Conservation (phyloP, 2,113 vertebrate genomes). For the Nibea coibor region DNA sequence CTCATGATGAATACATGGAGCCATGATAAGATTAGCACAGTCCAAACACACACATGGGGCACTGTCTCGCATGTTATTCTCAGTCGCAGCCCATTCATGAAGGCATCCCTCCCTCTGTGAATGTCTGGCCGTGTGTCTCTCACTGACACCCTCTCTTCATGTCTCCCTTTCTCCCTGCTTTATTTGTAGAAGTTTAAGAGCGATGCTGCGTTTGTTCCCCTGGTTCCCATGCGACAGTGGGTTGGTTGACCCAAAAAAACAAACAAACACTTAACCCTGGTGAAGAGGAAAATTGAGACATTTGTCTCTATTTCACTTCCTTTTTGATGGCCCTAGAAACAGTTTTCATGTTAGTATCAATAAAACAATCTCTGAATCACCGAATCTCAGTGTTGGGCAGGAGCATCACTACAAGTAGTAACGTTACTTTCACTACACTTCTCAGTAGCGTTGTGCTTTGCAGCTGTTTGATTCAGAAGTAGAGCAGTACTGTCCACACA, state of each 20-base stretch:
- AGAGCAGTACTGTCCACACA: too few relatives aligned
- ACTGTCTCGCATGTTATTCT: slow-evolving; percentile 50
- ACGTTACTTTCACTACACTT: too few relatives aligned
- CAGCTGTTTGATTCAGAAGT: too few relatives aligned
- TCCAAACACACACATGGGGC: slow-evolving; percentile 50
- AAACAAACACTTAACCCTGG: background rate
- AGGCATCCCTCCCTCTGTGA: slow-evolving; percentile 49
- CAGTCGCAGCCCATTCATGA: slow-evolving; percentile 49
- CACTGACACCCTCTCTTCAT: background rate
- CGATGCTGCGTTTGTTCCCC: background rate
- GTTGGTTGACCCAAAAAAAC: background rate
- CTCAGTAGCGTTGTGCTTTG: too few relatives aligned
- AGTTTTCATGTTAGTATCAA: too few relatives aligned
- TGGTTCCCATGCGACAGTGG: background rate
- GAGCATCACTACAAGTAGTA: too few relatives aligned
- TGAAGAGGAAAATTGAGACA: background rate
- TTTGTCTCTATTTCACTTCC: background rate
- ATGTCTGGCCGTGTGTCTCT: slow-evolving; percentile 46
- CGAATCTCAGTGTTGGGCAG: too few relatives aligned
- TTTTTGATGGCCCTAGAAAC: too few relatives aligned
- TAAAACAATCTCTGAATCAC: too few relatives aligned
- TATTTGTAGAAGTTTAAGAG: slow-evolving; percentile 1
- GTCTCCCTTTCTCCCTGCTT: slow-evolving; percentile 22
- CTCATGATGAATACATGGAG: slow-evolving; percentile 72
- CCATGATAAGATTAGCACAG: slow-evolving; percentile 74